phyloP scores from a whole-genome alignment of 2,113 vertebrate genomes.

The Nannospalax galili region DNA sequence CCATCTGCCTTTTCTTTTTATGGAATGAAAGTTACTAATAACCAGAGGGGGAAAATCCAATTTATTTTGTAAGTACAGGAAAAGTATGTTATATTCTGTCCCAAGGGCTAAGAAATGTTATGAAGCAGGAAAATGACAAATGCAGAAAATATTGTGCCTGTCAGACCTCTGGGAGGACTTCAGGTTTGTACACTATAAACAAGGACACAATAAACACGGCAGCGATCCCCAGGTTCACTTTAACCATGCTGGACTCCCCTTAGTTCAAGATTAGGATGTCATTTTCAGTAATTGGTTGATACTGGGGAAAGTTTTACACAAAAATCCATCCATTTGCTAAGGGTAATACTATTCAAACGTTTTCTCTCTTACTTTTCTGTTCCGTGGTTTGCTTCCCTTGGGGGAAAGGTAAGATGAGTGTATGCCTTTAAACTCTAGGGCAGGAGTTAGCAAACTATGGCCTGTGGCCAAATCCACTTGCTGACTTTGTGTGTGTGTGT shows the following conservation, averaged over 20 bases:
- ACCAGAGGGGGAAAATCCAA: neutral
- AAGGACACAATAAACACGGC: constrained; percentile 37
- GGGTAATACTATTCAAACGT: neutral
- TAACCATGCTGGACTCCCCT: neutral
- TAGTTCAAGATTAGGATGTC: neutral
- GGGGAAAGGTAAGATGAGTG: neutral
- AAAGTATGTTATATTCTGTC: constrained; percentile 57
- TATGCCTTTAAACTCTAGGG: neutral
- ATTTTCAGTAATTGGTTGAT: constrained; percentile 56
- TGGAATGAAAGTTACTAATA: constrained; percentile 58
- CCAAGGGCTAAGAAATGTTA: constrained; percentile 64
- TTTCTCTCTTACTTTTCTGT: neutral
- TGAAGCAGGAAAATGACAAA: constrained; percentile 57
- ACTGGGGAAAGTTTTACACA: constrained; percentile 32
- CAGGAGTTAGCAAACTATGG: neutral
- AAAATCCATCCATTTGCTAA: neutral
- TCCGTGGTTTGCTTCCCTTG: neutral
- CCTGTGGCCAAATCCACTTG: neutral
- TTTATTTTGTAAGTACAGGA: constrained; percentile 66
- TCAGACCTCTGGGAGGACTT: constrained; percentile 13
- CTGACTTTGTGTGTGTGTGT: neutral
- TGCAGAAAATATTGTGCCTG: constrained; percentile 17
- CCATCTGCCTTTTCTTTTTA: neutral
- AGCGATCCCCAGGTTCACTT: neutral
- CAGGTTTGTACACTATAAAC: constrained; percentile 18